Evolutionary conservation across 2,797 vertebrate genomes (phyloP).

Genomic region (Podarcis siculus): DNA sequence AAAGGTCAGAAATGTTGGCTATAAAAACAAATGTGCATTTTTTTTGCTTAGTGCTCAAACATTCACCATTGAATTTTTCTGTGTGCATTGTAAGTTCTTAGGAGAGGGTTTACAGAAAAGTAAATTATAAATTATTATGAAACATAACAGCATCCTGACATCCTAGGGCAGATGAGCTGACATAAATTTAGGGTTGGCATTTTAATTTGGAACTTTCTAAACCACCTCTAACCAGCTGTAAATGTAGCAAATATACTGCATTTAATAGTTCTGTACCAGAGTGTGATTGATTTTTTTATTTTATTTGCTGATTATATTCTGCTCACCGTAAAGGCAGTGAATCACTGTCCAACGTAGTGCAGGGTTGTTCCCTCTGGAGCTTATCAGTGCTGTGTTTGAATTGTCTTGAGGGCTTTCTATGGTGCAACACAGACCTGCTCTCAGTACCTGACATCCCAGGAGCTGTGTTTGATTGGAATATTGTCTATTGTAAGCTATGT

Average conservation of each 20-base stretch:
- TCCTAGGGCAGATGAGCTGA: not conserved
- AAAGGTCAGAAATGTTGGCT: not conserved
- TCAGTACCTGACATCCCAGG: slow-evolving; percentile 16
- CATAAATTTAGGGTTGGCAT: not conserved
- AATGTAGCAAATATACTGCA: not conserved
- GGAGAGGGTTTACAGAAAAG: not conserved
- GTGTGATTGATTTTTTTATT: not conserved
- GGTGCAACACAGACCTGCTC: slow-evolving; percentile 18
- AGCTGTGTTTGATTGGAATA: slow-evolving; percentile 3
- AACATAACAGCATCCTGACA: not conserved
- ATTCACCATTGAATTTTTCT: not conserved
- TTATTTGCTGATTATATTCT: not conserved
- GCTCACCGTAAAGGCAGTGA: not conserved
- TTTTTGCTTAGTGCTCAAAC: not conserved
- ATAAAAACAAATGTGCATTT: not conserved
- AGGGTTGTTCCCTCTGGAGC: slow-evolving; percentile 23
- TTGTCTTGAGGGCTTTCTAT: slow-evolving; percentile 45
- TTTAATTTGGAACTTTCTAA: not conserved
- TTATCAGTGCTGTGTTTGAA: slow-evolving; percentile 43
- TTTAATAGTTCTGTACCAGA: not conserved
- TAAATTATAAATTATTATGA: not conserved
- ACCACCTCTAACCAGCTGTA: not conserved
- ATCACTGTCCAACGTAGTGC: not conserved
- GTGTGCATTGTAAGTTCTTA: not conserved
- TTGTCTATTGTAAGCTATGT: not conserved